Evolutionary conservation across 1,140 invertebrate genomes (phyloP).

Genomic region (Plutomurus gul): DNA sequence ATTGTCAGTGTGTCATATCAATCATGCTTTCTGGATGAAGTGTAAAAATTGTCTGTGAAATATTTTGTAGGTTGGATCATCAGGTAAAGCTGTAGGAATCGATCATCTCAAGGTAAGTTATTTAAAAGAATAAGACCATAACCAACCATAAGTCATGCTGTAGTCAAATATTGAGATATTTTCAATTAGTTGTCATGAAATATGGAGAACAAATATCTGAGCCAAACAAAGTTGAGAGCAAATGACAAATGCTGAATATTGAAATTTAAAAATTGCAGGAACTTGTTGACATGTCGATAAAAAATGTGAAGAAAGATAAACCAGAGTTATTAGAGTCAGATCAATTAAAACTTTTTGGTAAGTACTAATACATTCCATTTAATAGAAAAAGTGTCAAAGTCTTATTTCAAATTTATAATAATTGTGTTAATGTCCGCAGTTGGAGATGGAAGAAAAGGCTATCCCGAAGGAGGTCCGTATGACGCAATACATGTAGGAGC

Average conservation of each 20-base stretch:
- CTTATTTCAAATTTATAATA: neutral
- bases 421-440: constrained; percentile 55
- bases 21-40: too few species aligned
- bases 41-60: neutral
- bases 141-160: too few species aligned
- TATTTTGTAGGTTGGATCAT: constrained; percentile 60
- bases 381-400: neutral
- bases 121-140: too few species aligned
- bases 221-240: too few species aligned
- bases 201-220: too few species aligned
- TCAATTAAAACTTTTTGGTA: constrained; percentile 58
- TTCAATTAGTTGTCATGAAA: too few species aligned
- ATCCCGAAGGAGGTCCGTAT: constrained; percentile 62
- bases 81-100: constrained; percentile 66
- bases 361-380: neutral
- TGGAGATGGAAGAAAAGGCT: constrained; percentile 67
- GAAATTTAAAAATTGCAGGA: too few species aligned
- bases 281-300: constrained; percentile 62
- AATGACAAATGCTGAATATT: too few species aligned
- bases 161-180: too few species aligned
- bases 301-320: constrained; percentile 64
- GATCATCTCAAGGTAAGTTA: too few species aligned
- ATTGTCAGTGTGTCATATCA: too few species aligned
- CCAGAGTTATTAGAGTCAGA: constrained; percentile 57
- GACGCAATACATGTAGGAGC: constrained; percentile 71